A percentile compares a stretch with the other conserved stretches of the same genome.
These are phyloP conservation scores for Coturnix japonica DNA, from an alignment of 2,113 vertebrate species.

Conservation along the genomic window DNA sequence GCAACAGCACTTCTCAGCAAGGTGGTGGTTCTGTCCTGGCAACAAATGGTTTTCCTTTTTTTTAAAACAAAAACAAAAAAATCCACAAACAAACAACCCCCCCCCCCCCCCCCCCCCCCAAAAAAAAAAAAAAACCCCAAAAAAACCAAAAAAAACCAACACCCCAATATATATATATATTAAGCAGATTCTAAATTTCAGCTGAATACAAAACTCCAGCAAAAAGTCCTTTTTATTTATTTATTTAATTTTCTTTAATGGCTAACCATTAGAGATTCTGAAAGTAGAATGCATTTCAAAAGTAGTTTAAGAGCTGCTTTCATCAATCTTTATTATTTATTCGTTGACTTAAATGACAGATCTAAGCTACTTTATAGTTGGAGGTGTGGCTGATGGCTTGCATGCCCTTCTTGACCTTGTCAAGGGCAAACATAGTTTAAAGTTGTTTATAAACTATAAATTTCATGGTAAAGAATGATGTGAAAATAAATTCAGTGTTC, in stretches of 20 bases:
- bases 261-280: slow-evolving; percentile 55
- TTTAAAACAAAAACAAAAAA: no score
- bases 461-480: slow-evolving; percentile 64
- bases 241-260: slow-evolving; percentile 67
- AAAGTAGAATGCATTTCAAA: slow-evolving; percentile 63
- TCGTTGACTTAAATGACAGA: slow-evolving; percentile 66
- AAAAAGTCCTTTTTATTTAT: background rate
- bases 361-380: slow-evolving; percentile 70
- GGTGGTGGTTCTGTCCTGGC: background rate
- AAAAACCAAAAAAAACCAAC: background rate
- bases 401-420: slow-evolving; percentile 69
- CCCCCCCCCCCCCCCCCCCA: no score
- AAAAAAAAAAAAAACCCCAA: background rate
- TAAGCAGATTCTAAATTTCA: slow-evolving; percentile 20
- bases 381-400: slow-evolving; percentile 71
- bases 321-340: slow-evolving; percentile 75
- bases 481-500: slow-evolving; percentile 61
- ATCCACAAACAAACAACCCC: no score
- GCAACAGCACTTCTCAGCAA: background rate
- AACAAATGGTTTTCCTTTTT: background rate
- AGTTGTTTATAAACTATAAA: slow-evolving; percentile 75
- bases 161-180: background rate
- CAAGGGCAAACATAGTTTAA: slow-evolving; percentile 74
- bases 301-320: slow-evolving; percentile 65
- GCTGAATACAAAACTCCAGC: slow-evolving; percentile 2